Base-by-base conservation (phyloP, 2,888 invertebrate species). In the Calameuta filiformis region DNA sequence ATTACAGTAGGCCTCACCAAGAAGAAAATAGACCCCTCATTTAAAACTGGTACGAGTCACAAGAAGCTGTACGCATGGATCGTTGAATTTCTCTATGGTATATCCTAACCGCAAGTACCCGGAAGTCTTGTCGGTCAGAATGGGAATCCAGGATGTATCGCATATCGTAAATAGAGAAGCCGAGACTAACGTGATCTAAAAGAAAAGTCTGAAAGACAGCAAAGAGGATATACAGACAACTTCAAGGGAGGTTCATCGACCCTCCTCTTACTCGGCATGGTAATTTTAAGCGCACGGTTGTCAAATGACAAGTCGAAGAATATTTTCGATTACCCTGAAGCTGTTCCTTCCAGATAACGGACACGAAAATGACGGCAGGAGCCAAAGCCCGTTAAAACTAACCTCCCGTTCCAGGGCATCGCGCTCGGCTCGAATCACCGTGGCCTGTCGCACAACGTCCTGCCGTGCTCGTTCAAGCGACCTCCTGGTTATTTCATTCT, bases 401-500 rank as follows among this genome's bases (percentile, higher is more conserved):
- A 94, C 94, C 92, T 94, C 94, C 89, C 92, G 89, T 88, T 94
- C 94, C 77, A 94, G 90, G 76, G 91, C 91, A 84, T 94, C 94
- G 81, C 94, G 93, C 88, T 94, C 94, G 68, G 92, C 92, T 75
- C 93, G 93, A 82, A 94, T 94, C 83, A 92, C 92, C 23, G 93
- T 94, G 85, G 94, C 93, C 87, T 94, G 94, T 79, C 93, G 92
- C 81, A 94, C 92, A 71, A 94, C 93, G 88, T 94, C 94, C 87
- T 93, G 93, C 74, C 94, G 90, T 12, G 94, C 94, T 81, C 92
- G 90, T 87, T 94, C 94, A 79, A 94, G 90, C 81, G 93, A 92
- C 80, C 93, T 91, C 79, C 94, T 91, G 68, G 93, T 94, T 78
- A 92, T 91, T 88, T 94, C 94, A 69, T 94, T 94, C 84, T 94